A percentile compares a stretch with the other conserved stretches of the same genome.
Evolutionary conservation across 1,140 invertebrate species (phyloP).

Genomic region (Caenorhabditis remanei): DNA sequence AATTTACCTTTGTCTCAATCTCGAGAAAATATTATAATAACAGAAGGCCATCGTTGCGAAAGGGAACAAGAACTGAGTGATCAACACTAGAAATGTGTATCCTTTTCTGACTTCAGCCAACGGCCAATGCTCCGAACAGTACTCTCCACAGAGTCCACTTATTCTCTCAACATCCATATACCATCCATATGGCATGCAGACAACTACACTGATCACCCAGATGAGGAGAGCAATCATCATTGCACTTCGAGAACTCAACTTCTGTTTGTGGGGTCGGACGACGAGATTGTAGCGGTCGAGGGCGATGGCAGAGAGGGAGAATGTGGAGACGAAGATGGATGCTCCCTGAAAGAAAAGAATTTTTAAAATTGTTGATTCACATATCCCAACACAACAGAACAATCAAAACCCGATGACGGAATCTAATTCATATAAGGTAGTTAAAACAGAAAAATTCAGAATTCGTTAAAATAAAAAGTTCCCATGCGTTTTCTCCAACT

Average conservation of each 20-base stretch:
- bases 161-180: slow-evolving; percentile 77
- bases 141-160: slow-evolving; percentile 68
- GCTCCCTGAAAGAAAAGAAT: slow-evolving; percentile 35
- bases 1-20: slow-evolving; percentile 65
- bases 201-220: slow-evolving; percentile 76
- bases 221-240: slow-evolving; percentile 68
- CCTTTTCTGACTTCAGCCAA: slow-evolving; percentile 65
- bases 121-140: slow-evolving; percentile 76
- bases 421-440: not conserved
- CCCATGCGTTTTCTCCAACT: too few relatives aligned
- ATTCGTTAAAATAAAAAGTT: too few relatives aligned
- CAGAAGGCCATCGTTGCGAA: slow-evolving; percentile 77
- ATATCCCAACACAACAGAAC: too few relatives aligned
- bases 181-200: slow-evolving; percentile 77
- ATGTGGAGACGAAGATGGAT: slow-evolving; percentile 75
- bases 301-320: slow-evolving; percentile 74
- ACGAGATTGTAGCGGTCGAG: slow-evolving; percentile 77
- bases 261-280: slow-evolving; percentile 71
- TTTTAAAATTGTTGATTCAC: too few relatives aligned
- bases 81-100: slow-evolving; percentile 71
- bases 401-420: not conserved
- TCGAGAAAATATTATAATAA: slow-evolving; percentile 75
- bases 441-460: not conserved
- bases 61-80: slow-evolving; percentile 76
- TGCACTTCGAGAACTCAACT: slow-evolving; percentile 68